A percentile compares a stretch with the other conserved stretches of the same genome.
phyloP scores from a whole-genome alignment of 2,113 vertebrate genomes.

The Caranx ignobilis region DNA sequence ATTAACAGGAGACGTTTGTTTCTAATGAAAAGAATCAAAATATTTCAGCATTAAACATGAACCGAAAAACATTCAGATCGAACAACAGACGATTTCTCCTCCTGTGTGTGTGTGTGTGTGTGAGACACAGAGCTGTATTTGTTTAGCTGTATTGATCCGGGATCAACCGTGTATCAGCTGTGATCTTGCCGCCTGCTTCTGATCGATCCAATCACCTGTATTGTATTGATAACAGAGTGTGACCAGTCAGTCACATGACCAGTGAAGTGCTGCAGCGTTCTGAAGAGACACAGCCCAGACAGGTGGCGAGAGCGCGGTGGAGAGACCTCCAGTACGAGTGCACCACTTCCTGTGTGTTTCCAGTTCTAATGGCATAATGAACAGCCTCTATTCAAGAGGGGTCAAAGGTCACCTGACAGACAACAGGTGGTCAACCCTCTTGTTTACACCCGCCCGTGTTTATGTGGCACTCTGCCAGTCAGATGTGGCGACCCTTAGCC shows the following conservation, averaged over 20 bases:
- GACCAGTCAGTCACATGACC: neutral
- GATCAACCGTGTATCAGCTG: neutral
- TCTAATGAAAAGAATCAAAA: too few relatives aligned
- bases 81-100: too few relatives aligned
- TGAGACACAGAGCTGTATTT: neutral
- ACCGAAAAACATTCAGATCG: too few relatives aligned
- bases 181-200: neutral
- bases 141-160: neutral
- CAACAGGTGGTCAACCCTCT: neutral
- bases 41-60: too few relatives aligned
- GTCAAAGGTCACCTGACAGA: slow-evolving; percentile 39
- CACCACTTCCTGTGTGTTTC: neutral
- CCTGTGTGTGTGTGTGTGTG: too few relatives aligned
- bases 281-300: neutral
- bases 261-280: too few relatives aligned
- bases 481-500: neutral
- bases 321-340: neutral
- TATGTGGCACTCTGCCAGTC: neutral
- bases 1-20: too few relatives aligned
- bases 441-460: slow-evolving; percentile 14
- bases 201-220: slow-evolving; percentile 9
- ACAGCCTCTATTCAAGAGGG: neutral
- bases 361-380: slow-evolving; percentile 35
- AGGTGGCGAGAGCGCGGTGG: neutral
- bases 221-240: neutral